Evolutionary conservation across 2,113 vertebrate genomes (phyloP), one percentile per base, ranked within the genome.

Genomic region (Neotoma lepida): DNA sequence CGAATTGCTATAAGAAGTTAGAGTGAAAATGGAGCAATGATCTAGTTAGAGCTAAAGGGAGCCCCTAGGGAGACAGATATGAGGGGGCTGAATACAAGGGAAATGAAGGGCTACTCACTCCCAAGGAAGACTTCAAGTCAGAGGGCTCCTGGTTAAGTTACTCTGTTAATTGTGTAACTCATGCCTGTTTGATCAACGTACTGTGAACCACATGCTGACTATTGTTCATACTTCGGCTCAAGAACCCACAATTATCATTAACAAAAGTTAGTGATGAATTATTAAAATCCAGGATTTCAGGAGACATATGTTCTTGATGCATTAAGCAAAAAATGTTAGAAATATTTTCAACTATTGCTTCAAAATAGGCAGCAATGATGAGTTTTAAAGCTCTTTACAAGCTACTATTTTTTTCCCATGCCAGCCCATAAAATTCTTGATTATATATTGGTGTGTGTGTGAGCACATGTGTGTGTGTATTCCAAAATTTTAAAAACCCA

Each of bases 401-500:
- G 89, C 64, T 15, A 73, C 46, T 51, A 88, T 88, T 89, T 94
- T 51, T 94, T 13, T 89, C 18, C 49, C 82, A 22, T 56, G 41
- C 56, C 54, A 93, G 10, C 10, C 18, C n/a, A 64, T n/a, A 92
- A 78, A 87, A 90, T 73, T 85, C 51, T 89, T 58, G 28, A 90
- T 82, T 76, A 92, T 6, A 66, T 22, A 92, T 35, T 81, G 14
- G 30, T 17, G 70, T 80, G 6, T 90, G 18, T 95, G 58, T 41
- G 6, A 28, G 14, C 49, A 28, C 44, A 28, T 46, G 76, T 82
- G 6, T 89, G 22, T 95, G 64, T 39, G 1, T 49, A 26, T 77
- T 96, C 78, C 63, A 54, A 68, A 90, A 96, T 64, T 46, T 78
- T 97, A 91, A 94, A 94, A 96, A 68, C 70, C n/a, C 70, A 85